Percentiles rank a stretch among this genome's conserved stretches.
phyloP scores from a whole-genome alignment of 2,797 vertebrate species.

The Steatocranus sp. region DNA sequence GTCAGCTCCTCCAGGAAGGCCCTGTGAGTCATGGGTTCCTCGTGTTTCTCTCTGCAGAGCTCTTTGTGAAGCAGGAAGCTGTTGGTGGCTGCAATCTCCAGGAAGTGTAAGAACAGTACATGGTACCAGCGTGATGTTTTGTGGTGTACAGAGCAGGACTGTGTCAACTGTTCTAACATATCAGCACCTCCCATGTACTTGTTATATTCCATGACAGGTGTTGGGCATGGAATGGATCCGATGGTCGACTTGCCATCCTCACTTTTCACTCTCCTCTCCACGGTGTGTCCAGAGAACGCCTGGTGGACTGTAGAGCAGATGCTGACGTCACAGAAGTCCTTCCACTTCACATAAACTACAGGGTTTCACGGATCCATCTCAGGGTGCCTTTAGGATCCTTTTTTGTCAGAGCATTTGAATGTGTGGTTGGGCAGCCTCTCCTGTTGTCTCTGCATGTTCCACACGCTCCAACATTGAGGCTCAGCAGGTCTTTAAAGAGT shows the following conservation, averaged over 20 bases:
- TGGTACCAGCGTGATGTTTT: neutral
- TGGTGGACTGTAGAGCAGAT: neutral
- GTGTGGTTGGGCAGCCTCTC: neutral
- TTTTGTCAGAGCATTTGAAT: neutral
- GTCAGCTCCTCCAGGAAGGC: constrained; percentile 12
- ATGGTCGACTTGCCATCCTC: neutral
- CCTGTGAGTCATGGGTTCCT: neutral
- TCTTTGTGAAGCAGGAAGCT: constrained; percentile 25
- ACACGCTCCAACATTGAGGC: neutral
- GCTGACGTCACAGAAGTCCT: neutral
- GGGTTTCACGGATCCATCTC: neutral
- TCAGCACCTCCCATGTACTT: neutral
- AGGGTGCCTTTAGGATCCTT: neutral
- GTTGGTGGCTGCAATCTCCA: constrained; percentile 29
- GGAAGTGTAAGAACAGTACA: neutral
- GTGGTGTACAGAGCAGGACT: neutral
- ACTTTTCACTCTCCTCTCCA: neutral
- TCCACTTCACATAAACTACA: neutral
- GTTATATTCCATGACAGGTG: neutral
- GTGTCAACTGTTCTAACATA: neutral
- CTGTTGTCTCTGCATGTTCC: neutral
- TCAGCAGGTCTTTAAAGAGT: neutral
- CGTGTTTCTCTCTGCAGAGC: neutral
- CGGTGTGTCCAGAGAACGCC: neutral
- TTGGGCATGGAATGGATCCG: neutral